Evolutionary conservation across 2,888 invertebrate genomes (phyloP).

Genomic region (Dermolepida albohirtum): DNA sequence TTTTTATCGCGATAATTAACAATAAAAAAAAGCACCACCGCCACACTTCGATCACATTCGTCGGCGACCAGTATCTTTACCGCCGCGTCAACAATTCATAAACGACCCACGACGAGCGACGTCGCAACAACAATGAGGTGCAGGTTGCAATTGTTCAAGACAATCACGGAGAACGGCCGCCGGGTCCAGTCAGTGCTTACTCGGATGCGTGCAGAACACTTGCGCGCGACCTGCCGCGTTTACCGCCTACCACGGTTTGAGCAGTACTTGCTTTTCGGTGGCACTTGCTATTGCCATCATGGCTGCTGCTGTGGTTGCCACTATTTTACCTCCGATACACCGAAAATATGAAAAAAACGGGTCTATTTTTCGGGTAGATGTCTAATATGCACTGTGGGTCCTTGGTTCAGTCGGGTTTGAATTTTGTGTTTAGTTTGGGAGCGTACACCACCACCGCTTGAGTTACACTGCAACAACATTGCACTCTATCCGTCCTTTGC

Average conservation of each 20-base stretch:
- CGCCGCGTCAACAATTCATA: constrained; percentile 30
- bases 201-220: constrained; percentile 61
- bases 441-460: constrained; percentile 49
- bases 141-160: constrained; percentile 63
- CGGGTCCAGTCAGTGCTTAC: constrained; percentile 51
- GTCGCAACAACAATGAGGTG: constrained; percentile 51
- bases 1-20: constrained; percentile 36
- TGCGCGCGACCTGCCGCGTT: constrained; percentile 63
- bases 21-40: constrained; percentile 30
- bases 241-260: constrained; percentile 65
- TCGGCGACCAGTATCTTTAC: constrained; percentile 18
- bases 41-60: constrained; percentile 35
- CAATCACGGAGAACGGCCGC: constrained; percentile 53
- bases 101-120: constrained; percentile 37
- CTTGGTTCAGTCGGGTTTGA: constrained; percentile 16
- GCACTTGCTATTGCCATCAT: constrained; percentile 62
- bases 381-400: background rate
- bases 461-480: constrained; percentile 57
- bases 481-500: constrained; percentile 47
- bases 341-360: constrained; percentile 27
- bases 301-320: constrained; percentile 51
- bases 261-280: constrained; percentile 58
- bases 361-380: constrained; percentile 19
- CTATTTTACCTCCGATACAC: constrained; percentile 31
- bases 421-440: constrained; percentile 44